Evolutionary conservation across 2,113 vertebrate genomes (phyloP).

Genomic region (Ursus arctos): DNA sequence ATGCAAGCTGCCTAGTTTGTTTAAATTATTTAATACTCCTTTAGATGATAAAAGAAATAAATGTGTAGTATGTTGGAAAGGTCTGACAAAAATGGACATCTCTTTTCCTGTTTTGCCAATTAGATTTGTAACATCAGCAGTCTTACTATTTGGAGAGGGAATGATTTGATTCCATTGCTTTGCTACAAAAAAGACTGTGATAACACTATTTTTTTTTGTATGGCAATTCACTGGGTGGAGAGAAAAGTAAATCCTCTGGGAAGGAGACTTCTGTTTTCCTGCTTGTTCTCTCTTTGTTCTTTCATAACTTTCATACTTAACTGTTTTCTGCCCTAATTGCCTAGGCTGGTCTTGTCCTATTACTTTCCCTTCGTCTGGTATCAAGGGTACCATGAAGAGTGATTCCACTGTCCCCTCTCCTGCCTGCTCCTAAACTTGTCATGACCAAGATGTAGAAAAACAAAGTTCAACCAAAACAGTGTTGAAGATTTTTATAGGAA

Average conservation of each 20-base stretch:
- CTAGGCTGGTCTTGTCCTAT: background rate
- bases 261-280: background rate
- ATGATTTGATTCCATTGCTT: background rate
- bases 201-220: background rate
- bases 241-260: background rate
- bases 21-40: background rate
- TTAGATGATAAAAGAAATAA: slow-evolving; percentile 11
- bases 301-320: background rate
- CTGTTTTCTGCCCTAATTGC: background rate
- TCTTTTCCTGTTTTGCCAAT: background rate
- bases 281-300: background rate
- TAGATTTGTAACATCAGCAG: background rate
- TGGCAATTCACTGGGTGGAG: background rate
- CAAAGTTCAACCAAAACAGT: background rate
- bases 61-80: background rate
- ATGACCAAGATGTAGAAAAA: background rate
- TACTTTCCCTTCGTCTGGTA: background rate
- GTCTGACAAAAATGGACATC: background rate
- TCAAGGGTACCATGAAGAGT: background rate
- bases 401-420: background rate
- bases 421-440: background rate
- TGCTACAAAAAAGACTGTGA: background rate
- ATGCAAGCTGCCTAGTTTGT: background rate
- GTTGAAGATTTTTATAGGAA: slow-evolving; percentile 11
- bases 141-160: background rate